These are phyloP conservation scores for Heteromormyrus szaboi DNA, from an alignment of 2,797 vertebrate species.

Conservation along the genomic window DNA sequence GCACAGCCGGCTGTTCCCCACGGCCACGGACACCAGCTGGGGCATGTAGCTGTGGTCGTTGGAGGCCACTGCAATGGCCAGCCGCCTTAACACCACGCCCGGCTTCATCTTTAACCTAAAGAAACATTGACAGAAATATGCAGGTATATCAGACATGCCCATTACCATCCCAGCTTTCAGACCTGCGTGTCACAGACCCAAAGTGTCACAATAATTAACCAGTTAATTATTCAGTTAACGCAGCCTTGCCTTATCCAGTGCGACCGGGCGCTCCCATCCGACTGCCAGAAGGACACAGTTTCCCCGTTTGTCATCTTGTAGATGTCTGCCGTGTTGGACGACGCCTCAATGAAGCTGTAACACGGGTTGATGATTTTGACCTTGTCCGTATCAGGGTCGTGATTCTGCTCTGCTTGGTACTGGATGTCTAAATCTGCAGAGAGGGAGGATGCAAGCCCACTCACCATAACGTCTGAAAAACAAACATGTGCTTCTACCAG, in stretches of 20 bases:
- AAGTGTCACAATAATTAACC: not conserved
- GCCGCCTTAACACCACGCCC: slow-evolving; percentile 81
- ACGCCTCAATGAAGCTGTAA: slow-evolving; percentile 84
- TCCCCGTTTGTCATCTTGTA: slow-evolving; percentile 95
- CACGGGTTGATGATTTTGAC: slow-evolving; percentile 88
- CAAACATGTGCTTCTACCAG: not conserved
- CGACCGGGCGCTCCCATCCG: slow-evolving; percentile 87
- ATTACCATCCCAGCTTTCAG: not conserved
- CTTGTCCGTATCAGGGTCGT: slow-evolving; percentile 78
- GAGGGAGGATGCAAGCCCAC: not conserved
- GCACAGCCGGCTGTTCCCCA: slow-evolving; percentile 78
- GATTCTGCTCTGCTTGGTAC: slow-evolving; percentile 70
- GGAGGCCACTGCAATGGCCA: slow-evolving; percentile 87
- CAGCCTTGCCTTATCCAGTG: slow-evolving; percentile 87
- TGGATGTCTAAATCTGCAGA: slow-evolving; percentile 66
- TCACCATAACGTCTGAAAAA: not conserved
- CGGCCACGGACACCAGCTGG: slow-evolving; percentile 88
- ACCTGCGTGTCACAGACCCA: not conserved
- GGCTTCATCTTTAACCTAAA: slow-evolving; percentile 91
- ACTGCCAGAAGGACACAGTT: slow-evolving; percentile 92
- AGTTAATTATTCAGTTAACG: not conserved
- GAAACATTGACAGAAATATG: not conserved
- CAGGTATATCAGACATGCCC: not conserved
- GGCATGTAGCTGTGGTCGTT: slow-evolving; percentile 98
- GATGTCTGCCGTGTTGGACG: slow-evolving; percentile 81